Conservation (phyloP, 2,113 vertebrate genomes). For the Psilopsiagon aurifrons region DNA sequence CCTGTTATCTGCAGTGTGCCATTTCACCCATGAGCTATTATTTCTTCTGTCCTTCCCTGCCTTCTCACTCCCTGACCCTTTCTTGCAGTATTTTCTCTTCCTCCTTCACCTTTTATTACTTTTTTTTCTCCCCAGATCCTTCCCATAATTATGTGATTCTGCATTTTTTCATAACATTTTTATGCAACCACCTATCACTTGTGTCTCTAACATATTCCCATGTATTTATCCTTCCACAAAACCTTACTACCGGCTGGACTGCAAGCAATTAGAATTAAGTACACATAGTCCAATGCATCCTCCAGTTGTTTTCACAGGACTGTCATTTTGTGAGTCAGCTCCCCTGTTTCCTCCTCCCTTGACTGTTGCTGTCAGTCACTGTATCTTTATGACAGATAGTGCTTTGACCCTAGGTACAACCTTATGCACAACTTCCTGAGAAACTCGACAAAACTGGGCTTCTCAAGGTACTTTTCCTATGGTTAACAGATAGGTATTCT, state of each 20-base stretch:
- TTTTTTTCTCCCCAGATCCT: background rate
- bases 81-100: background rate
- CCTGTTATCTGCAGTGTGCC: background rate
- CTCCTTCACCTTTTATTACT: background rate
- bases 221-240: background rate
- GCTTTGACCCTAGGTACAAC: background rate
- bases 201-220: background rate
- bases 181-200: background rate
- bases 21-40: background rate
- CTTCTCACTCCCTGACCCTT: background rate
- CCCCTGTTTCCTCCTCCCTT: background rate
- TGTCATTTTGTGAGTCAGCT: background rate
- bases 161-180: background rate
- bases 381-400: background rate
- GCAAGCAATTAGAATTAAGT: background rate
- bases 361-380: background rate
- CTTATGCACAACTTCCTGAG: background rate
- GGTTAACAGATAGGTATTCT: background rate
- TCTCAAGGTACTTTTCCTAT: background rate
- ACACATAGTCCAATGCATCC: background rate
- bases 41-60: background rate
- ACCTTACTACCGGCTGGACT: background rate
- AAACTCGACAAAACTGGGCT: background rate
- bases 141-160: background rate
- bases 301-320: background rate